Base-by-base conservation (phyloP, 2,888 invertebrate genomes). In the Caenorhabditis sp. region DNA sequence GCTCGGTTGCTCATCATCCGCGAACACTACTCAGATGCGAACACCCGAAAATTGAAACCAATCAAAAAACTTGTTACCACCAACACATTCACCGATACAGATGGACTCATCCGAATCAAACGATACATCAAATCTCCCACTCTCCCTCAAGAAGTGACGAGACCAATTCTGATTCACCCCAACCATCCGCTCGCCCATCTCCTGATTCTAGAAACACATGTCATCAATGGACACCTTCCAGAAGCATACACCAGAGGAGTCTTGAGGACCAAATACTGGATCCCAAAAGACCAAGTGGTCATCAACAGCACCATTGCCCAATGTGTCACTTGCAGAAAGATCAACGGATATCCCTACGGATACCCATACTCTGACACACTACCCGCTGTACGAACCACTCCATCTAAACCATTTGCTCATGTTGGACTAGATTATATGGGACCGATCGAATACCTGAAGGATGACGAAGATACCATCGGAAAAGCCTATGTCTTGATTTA, bases 401-500 rank as follows among this genome's bases (percentile, higher is more conserved):
- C 58, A 16, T 44, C 58, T 0, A 28, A 12, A 1, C 70, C 70
- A 24, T 70, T 70, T 31, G 3, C 16, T 0, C 38, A 28, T 1
- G 58, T 58, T 2, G 70, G 70, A 2, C 6, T 70, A 0, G 70
- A 70, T 26, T 70, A 70, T 44, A 10, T 58, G 12, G 70, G 70
- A 2, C 70, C 70, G 1, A 0, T 70, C 0, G 26, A n/a, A 0
- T 58, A 44, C 58, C 14, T 1, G 0, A 35, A 14, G 0, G 19
- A 69, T 4, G 38, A 56, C 7, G 2, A 10, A 14, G 7, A 6
- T 0, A 0, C 35, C 16, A 10, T 10, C 8, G 63, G 44, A 0
- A 63, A 63, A 28, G 63, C 44, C 2, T 63, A 63, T 16, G 28
- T 63, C 14, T 41, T 63, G 8, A 7, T 63, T 1, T 63, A 63